Evolutionary conservation across 2,797 vertebrate genomes (phyloP), one percentile per base, ranked within the genome.

Genomic region (Aldrovandia affinis): DNA sequence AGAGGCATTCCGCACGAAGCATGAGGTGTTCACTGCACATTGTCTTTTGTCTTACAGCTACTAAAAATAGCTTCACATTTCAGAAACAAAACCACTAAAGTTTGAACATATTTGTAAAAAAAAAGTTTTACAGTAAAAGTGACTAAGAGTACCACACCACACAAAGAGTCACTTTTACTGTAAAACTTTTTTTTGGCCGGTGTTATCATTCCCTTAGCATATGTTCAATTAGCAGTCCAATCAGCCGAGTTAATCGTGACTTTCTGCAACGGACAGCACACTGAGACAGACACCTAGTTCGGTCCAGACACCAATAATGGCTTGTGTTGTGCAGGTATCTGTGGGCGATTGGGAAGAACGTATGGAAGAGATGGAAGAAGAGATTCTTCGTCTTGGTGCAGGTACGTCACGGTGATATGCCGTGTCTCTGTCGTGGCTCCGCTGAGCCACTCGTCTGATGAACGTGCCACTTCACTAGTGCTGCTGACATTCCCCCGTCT

Each of bases 321-420:
- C 28, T 57, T n/a, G 82, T 91, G 84, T 89, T 82, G 87, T 81
- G 55, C 93, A 99, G 98, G 88, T 99, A 98, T 93, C 96, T 99
- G 82, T 99, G 98, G 98, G 95, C 96, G 85, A 97, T 98, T 75
- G 98, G 98, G 89, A 99, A 99, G 93, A 99, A 98, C 61, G 97
- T 99, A 86, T 99, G 98, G 98, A 99, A 99, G 93, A 96, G 98
- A 90, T 99, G 98, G 98, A 99, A 99, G 95, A 99, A 98, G 89
- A 95, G 98, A 61, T 99, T 99, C 93, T 99, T 99, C 92, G 98
- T 99, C 83, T 93, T 99, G 85, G 98, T 99, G 79, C 98, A 99
- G 97, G 98, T 99, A 97, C 95, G 90, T 78, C 4, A 81, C 33
- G 68, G 20, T 73, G 33, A 20, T 28, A 44, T 57, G 14, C 79